Evolutionary conservation across 92 coral and sea anemone species (phyloP).

Genomic region (Palythoa grandiflora): DNA sequence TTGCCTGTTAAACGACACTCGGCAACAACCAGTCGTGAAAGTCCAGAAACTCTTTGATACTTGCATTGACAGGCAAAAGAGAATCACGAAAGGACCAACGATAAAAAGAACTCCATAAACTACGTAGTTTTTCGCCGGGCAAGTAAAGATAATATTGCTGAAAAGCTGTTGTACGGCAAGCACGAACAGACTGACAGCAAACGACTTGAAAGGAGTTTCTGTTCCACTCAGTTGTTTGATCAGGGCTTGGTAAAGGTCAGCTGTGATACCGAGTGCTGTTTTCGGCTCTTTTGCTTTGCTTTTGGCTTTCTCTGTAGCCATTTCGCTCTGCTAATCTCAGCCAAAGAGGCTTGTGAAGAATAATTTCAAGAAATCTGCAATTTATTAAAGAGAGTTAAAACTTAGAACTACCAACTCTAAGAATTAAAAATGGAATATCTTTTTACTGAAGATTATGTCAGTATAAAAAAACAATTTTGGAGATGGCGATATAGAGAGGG

Average conservation of each 20-base stretch:
- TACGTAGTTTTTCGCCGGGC: slow-evolving; percentile 68
- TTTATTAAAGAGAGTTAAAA: background rate
- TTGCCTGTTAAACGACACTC: slow-evolving; percentile 51
- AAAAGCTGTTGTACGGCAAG: slow-evolving; percentile 75
- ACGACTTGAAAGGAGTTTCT: slow-evolving; percentile 75
- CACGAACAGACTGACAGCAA: slow-evolving; percentile 61
- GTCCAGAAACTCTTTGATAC: slow-evolving; percentile 78
- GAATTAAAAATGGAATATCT: no score
- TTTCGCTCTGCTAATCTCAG: background rate
- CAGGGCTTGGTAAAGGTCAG: slow-evolving; percentile 6
- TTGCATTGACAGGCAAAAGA: slow-evolving; percentile 76
- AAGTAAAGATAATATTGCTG: slow-evolving; percentile 67
- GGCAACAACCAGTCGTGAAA: slow-evolving; percentile 64
- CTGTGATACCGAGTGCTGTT: slow-evolving; percentile 5
- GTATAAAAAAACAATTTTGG: no score
- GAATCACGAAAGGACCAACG: slow-evolving; percentile 69
- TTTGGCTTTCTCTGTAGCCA: background rate
- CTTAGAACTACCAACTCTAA: background rate
- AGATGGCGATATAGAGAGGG: no score
- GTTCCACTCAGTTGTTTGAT: slow-evolving; percentile 13
- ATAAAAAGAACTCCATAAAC: slow-evolving; percentile 69
- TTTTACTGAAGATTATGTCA: no score
- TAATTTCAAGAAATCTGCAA: background rate
- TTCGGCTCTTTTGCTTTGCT: background rate
- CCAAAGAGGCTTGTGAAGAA: background rate